A percentile compares a stretch with the other conserved stretches of the same genome.
Evolutionary conservation across 1,140 invertebrate species (phyloP).

Genomic region (Cephus cinctus): DNA sequence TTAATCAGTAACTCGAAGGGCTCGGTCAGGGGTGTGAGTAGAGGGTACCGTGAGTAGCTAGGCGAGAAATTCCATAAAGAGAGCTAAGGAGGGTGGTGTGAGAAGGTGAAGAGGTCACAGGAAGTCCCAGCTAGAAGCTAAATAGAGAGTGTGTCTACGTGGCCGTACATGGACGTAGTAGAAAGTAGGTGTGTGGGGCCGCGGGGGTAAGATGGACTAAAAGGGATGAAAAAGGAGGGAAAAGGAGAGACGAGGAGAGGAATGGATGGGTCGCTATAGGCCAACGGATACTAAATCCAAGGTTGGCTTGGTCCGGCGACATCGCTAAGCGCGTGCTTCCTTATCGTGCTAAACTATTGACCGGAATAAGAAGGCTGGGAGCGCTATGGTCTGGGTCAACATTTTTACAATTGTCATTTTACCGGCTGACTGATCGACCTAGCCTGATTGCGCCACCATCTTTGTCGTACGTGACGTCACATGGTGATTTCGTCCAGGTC

Average conservation of each 20-base stretch:
- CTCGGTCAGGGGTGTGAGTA: too few relatives aligned
- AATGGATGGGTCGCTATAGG: not conserved
- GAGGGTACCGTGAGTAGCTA: too few relatives aligned
- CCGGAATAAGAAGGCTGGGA: slow-evolving; percentile 1
- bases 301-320: not conserved
- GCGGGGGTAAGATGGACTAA: not conserved
- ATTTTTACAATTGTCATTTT: slow-evolving; percentile 15
- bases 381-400: slow-evolving; percentile 15
- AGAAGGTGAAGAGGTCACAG: too few relatives aligned
- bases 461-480: slow-evolving; percentile 29
- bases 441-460: slow-evolving; percentile 32
- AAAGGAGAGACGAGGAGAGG: not conserved
- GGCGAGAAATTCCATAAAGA: too few relatives aligned
- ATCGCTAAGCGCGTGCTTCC: not conserved
- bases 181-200: too few relatives aligned
- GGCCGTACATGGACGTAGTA: too few relatives aligned
- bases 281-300: not conserved
- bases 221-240: not conserved
- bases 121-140: too few relatives aligned
- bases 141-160: too few relatives aligned
- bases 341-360: not conserved
- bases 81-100: too few relatives aligned
- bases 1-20: too few relatives aligned
- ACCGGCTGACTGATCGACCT: slow-evolving; percentile 27
- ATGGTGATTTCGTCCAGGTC: not conserved